Percentiles rank a stretch among this genome's conserved stretches.
Conservation (phyloP, 2,797 vertebrate genomes). For the Pseudochirops corinnae region DNA sequence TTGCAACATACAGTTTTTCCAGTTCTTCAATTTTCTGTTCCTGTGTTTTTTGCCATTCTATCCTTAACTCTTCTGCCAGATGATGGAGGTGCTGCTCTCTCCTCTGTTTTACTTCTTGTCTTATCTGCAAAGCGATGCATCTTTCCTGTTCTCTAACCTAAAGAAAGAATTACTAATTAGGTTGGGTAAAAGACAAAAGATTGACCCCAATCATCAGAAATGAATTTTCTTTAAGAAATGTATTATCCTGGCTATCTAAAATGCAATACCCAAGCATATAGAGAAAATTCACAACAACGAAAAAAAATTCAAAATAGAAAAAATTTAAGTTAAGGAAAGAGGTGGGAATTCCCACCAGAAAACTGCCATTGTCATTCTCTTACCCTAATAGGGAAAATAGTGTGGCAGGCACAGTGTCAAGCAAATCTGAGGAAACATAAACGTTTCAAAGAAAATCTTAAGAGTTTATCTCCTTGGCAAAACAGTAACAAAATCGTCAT, state of each 20-base stretch:
- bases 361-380: neutral
- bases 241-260: neutral
- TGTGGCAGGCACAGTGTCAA: neutral
- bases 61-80: conserved; percentile 87
- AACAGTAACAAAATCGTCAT: conserved; percentile 15
- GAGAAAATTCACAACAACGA: conserved; percentile 18
- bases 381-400: conserved; percentile 29
- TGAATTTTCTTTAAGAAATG: conserved; percentile 31
- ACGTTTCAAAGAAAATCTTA: neutral
- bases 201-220: conserved; percentile 21
- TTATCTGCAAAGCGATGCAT: conserved; percentile 89
- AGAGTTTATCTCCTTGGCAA: conserved; percentile 12
- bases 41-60: conserved; percentile 91
- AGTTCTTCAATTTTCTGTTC: conserved; percentile 87
- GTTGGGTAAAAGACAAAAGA: conserved; percentile 35
- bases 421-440: neutral
- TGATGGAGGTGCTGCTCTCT: conserved; percentile 87
- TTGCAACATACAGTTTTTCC: conserved; percentile 90
- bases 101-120: conserved; percentile 90
- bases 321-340: neutral
- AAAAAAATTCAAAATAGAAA: neutral
- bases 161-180: conserved; percentile 41
- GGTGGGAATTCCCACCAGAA: neutral
- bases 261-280: neutral
- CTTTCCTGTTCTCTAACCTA: conserved; percentile 97